Evolutionary conservation across 2,888 invertebrate genomes (phyloP).

Genomic region (Heteropelma amictum): DNA sequence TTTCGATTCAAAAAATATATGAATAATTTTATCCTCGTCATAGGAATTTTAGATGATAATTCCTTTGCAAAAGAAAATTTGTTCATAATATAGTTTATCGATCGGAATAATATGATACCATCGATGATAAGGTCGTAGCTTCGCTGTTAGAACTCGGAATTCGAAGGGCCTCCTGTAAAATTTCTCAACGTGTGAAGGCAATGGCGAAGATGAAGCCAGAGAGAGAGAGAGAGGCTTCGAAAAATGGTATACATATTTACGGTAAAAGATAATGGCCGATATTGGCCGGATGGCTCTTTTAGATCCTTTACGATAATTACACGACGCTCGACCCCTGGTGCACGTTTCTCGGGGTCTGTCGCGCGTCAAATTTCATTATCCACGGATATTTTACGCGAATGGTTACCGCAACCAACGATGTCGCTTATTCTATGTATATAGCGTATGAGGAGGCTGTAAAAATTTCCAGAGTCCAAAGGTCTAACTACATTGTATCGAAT

Average conservation of each 20-base stretch:
- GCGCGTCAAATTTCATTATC: conserved; percentile 65
- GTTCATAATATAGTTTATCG: too few relatives aligned
- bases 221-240: conserved; percentile 36
- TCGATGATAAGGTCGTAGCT: too few relatives aligned
- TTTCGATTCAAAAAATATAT: too few relatives aligned
- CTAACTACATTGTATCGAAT: conserved; percentile 1
- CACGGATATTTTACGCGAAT: conserved; percentile 55
- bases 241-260: conserved; percentile 14
- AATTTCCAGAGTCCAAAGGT: not conserved
- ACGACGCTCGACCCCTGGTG: conserved; percentile 29
- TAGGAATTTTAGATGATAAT: too few relatives aligned
- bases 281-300: conserved; percentile 59
- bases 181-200: not conserved
- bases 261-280: conserved; percentile 55
- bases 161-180: not conserved
- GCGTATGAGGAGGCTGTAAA: not conserved
- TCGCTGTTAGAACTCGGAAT: too few relatives aligned
- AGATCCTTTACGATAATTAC: conserved; percentile 62
- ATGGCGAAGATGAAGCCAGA: not conserved
- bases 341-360: conserved; percentile 55
- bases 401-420: not conserved
- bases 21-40: too few relatives aligned
- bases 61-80: too few relatives aligned
- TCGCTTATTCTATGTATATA: too few relatives aligned
- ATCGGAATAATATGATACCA: too few relatives aligned